Evolutionary conservation across 1,140 invertebrate species (phyloP), one percentile per base, ranked within the genome.

Genomic region (Cherax destructor): DNA sequence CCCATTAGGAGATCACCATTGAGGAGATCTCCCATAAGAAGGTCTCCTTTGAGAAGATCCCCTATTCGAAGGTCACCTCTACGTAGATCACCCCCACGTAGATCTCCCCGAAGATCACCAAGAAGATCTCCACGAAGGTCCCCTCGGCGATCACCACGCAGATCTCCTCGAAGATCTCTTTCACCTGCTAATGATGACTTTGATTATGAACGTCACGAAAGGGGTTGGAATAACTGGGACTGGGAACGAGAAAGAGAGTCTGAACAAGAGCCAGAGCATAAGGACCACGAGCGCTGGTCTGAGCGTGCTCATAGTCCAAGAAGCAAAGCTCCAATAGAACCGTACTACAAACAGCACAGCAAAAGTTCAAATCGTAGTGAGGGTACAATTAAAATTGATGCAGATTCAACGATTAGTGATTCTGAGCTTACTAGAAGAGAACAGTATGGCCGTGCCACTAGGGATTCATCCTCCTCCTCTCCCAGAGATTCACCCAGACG

Each of bases 401-500:
- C 95, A 10, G 95, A 95, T 93, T 95, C 95, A 10, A 95, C 95
- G 4, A 95, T 95, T 47, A 95, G 95, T 92, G 95, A 95, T 92
- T 94, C 95, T 30, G 94, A 95, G 81, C 92, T 95, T 10, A 76
- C 92, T 93, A 49, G 92, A 47, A 90, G 88, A 84, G 83, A 87
- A 52, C 76, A 49, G 91, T 56, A 88, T 92, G 86, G 80, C 69
- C 83, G 88, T 77, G 69, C 30, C 56, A 87, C 78, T 18, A 56
- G 79, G 21, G 80, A 50, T 61, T 86, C 24, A 16, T 78, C 88
- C 21, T 3, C 92, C 7, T 65, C 92, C n/a, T 77, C 93, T 72
- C 88, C 86, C 2, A 41, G 41, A 30, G 88, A 88, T 16, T 94
- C 94, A 11, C 94, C 94, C 0, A 94, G 94, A 88, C 92, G 94